These are phyloP conservation scores for Rallus limicola DNA, from an alignment of 2,113 vertebrate species.

Conservation along the genomic window DNA sequence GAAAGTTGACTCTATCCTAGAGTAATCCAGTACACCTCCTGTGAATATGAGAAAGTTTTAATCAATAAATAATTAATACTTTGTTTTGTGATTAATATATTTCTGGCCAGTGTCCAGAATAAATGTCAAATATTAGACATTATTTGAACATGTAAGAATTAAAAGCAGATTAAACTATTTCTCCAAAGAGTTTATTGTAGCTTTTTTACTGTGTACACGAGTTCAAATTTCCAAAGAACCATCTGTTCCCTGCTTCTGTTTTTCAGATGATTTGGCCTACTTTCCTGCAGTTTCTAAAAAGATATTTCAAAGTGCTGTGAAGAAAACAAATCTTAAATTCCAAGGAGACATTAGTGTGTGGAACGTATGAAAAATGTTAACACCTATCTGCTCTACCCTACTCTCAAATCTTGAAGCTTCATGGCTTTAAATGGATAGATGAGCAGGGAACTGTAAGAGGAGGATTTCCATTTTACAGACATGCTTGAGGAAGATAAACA, in stretches of 20 bases:
- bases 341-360: background rate
- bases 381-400: background rate
- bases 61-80: background rate
- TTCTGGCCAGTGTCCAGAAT: background rate
- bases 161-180: background rate
- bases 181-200: background rate
- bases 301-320: background rate
- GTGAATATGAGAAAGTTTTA: background rate
- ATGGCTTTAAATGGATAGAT: background rate
- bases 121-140: background rate
- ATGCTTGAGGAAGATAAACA: background rate
- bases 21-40: background rate
- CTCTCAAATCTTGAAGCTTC: background rate
- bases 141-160: background rate
- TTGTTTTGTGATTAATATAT: background rate
- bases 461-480: background rate
- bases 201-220: background rate
- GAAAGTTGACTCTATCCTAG: background rate
- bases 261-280: background rate
- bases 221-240: background rate
- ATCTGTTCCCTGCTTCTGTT: background rate
- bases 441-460: background rate
- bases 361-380: background rate
- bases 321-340: background rate
- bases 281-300: background rate